Base-by-base conservation (phyloP, 2,888 invertebrate genomes). In the Campoplex nolae region DNA sequence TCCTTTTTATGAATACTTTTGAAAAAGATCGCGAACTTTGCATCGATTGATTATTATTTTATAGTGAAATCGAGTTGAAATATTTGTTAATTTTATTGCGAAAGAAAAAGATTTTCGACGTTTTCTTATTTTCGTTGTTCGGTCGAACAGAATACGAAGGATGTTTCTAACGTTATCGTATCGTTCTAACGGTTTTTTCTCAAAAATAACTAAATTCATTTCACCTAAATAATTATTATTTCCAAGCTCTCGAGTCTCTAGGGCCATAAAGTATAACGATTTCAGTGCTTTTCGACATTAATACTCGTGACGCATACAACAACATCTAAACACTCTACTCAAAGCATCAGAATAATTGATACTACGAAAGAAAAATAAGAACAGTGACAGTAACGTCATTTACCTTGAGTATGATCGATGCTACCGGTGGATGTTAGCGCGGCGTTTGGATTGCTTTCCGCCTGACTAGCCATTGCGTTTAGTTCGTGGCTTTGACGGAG, bases 401-500 rank as follows among this genome's bases (percentile, higher is more conserved):
- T 95, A 96, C 96, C 96, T 95, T 96, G 96, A 87, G 95, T 95
- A 92, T 96, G 95, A 89, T 96, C 96, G 88, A 95, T 95, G 95
- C 95, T 95, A 89, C 93, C 94, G 85, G 92, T 91, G 86, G 92
- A 91, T 90, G 91, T 91, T 86, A 92, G 89, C 88, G 91, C 91
- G 91, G 92, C 92, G 90, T 93, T 92, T 62, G 93, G 92, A 90
- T 92, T 94, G 89, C 92, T 94, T 85, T 94, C 93, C 85, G 92
- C 91, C 88, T 92, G 91, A 87, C 92, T 94, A 75, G 96, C 95
- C 94, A 96, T 95, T 74, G 97, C 96, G 91, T 97, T 97, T 28
- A 97, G 95, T 95, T 99, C 98, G 94, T 97, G 98, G 91, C 99
- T 99, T 96, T 99, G 99, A 94, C 99, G 98, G 94, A 99, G 98